phyloP scores from a whole-genome alignment of 2,797 vertebrate genomes.

The Carcharodon carcharias region DNA sequence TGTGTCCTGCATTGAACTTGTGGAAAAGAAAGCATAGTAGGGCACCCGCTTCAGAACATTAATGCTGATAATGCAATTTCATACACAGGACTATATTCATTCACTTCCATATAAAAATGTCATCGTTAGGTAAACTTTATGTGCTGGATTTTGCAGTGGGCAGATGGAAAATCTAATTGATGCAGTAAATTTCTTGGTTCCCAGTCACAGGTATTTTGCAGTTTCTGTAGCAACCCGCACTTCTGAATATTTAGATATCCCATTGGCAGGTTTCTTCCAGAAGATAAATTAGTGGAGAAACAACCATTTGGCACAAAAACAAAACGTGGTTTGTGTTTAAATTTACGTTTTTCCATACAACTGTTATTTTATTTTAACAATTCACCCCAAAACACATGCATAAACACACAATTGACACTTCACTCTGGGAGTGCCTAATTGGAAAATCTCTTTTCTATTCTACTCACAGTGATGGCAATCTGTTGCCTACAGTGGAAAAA shows the following conservation, averaged over 20 bases:
- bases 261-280: not conserved
- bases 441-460: not conserved
- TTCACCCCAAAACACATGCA: not conserved
- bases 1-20: not conserved
- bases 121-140: slow-evolving; percentile 9
- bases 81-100: not conserved
- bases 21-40: not conserved
- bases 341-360: not conserved
- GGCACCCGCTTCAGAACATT: not conserved
- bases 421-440: not conserved
- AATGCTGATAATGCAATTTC: not conserved
- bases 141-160: not conserved
- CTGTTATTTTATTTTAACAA: not conserved
- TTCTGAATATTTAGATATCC: slow-evolving; percentile 10
- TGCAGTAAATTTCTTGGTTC: not conserved
- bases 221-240: not conserved
- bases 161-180: not conserved
- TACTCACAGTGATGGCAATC: not conserved
- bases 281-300: not conserved
- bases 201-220: not conserved
- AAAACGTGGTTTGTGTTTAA: not conserved
- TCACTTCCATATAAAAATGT: not conserved
- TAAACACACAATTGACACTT: not conserved
- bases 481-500: not conserved
- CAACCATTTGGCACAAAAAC: not conserved